Evolutionary conservation across 2,113 vertebrate species (phyloP).

Genomic region (Lepus americanus): DNA sequence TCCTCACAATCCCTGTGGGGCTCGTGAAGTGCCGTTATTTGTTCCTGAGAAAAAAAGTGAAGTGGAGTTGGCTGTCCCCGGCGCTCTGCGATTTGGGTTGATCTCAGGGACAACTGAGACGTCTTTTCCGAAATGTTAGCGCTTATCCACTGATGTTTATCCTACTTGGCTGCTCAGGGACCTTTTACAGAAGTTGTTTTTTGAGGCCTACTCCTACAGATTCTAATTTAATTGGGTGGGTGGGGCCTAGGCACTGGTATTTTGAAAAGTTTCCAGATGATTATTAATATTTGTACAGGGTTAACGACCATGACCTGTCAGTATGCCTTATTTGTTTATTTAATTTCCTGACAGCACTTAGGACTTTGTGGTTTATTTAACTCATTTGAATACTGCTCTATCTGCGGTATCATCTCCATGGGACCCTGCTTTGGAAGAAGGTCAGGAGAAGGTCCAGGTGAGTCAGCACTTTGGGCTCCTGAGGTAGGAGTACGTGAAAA

Average conservation of each 20-base stretch:
- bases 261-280: constrained; percentile 21
- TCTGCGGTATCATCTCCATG: neutral
- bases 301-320: neutral
- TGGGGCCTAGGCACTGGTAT: neutral
- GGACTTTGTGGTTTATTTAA: neutral
- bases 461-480: constrained; percentile 51
- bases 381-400: neutral
- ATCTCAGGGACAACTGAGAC: neutral
- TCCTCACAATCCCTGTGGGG: neutral
- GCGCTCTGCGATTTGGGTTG: neutral
- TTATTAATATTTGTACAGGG: neutral
- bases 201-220: neutral
- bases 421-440: constrained; percentile 14
- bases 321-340: neutral
- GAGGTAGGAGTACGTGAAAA: neutral
- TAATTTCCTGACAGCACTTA: neutral
- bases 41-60: constrained; percentile 1
- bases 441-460: neutral
- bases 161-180: neutral
- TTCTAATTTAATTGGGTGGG: neutral
- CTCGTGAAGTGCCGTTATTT: neutral
- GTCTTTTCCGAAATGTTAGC: constrained; percentile 30
- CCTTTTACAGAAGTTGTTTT: neutral
- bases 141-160: neutral
- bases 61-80: neutral